phyloP scores from a whole-genome alignment of 2,888 invertebrate genomes.

The Philopedon plagiatum region DNA sequence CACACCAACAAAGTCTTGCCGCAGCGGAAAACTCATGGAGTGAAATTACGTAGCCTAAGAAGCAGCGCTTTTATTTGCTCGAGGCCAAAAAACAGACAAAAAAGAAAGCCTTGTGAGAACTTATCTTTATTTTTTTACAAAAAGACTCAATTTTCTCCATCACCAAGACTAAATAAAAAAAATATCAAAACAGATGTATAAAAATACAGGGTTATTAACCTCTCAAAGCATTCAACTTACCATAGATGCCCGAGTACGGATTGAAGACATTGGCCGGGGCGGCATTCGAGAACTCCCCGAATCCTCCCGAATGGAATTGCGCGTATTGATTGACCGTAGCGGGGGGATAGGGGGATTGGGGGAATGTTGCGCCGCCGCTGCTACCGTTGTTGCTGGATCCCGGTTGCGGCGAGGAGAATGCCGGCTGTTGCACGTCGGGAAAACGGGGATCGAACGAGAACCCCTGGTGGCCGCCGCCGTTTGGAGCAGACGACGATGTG shows the following conservation, averaged over 20 bases:
- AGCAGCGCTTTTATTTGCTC: too few species aligned
- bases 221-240: slow-evolving; percentile 32
- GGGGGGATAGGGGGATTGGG: slow-evolving; percentile 51
- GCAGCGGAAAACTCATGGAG: too few species aligned
- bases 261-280: slow-evolving; percentile 66
- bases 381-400: background rate
- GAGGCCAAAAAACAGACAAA: too few species aligned
- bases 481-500: slow-evolving; percentile 63
- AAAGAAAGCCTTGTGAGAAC: too few species aligned
- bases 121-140: too few species aligned
- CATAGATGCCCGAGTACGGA: slow-evolving; percentile 68
- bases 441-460: slow-evolving; percentile 67
- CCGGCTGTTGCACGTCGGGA: slow-evolving; percentile 56
- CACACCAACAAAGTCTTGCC: too few species aligned
- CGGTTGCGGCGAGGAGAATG: slow-evolving; percentile 37
- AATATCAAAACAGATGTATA: background rate
- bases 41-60: too few species aligned
- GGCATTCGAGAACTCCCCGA: slow-evolving; percentile 62
- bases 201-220: background rate
- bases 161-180: background rate
- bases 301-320: slow-evolving; percentile 60
- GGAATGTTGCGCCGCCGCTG: slow-evolving; percentile 24
- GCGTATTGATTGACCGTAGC: slow-evolving; percentile 62
- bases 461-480: slow-evolving; percentile 54
- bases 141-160: too few species aligned